Conservation (phyloP, 2,888 invertebrate genomes). For the Latrodectus elegans region DNA sequence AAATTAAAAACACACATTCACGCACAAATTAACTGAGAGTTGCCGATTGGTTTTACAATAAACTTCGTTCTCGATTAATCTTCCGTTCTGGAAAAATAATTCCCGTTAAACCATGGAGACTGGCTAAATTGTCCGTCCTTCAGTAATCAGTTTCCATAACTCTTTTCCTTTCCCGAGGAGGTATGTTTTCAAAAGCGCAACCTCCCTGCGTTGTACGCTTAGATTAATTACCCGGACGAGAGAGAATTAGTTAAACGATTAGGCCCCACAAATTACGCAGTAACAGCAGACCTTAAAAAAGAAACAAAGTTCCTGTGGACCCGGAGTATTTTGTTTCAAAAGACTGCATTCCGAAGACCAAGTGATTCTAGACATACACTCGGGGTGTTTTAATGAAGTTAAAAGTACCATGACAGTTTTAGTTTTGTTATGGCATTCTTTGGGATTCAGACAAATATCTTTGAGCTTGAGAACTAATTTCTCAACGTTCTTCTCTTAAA, state of each 20-base stretch:
- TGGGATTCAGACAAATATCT: conserved; percentile 38
- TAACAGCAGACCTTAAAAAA: conserved; percentile 26
- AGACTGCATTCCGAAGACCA: conserved; percentile 38
- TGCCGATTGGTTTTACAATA: conserved; percentile 49
- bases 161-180: conserved; percentile 18
- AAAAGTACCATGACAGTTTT: conserved; percentile 35
- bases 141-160: conserved; percentile 56
- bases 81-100: conserved; percentile 45
- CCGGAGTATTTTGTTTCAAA: conserved; percentile 46
- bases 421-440: conserved; percentile 37
- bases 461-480: conserved; percentile 34
- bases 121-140: conserved; percentile 36
- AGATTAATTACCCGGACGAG: conserved; percentile 55
- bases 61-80: conserved; percentile 51
- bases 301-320: not conserved
- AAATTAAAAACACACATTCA: conserved; percentile 14
- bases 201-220: conserved; percentile 46
- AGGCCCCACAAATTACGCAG: conserved; percentile 47
- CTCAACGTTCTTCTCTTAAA: conserved; percentile 37
- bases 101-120: conserved; percentile 35
- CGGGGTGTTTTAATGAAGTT: conserved; percentile 49
- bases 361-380: conserved; percentile 14
- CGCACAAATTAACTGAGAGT: conserved; percentile 36
- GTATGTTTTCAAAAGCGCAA: conserved; percentile 45
- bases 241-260: conserved; percentile 57